Evolutionary conservation across 1,140 invertebrate genomes (phyloP).

Genomic region (Lepidurus packardi): DNA sequence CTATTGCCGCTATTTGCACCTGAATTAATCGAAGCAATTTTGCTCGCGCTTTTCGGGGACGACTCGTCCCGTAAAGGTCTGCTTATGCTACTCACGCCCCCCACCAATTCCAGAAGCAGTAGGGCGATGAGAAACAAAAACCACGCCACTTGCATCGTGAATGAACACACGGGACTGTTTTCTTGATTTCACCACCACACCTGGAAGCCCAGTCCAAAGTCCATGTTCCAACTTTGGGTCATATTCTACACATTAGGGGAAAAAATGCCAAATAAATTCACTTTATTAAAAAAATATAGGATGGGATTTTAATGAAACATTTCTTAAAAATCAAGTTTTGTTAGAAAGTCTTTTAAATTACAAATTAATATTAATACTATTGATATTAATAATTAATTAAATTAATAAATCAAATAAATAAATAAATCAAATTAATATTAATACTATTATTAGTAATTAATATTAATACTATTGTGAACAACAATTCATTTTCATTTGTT

Average conservation of each 20-base stretch:
- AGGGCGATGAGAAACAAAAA: slow-evolving; percentile 30
- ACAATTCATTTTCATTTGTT: too few species aligned
- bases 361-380: too few species aligned
- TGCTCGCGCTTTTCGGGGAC: slow-evolving; percentile 25
- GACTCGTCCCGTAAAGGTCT: slow-evolving; percentile 28
- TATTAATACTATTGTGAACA: too few species aligned
- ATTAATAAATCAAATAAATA: too few species aligned
- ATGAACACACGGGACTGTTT: background rate
- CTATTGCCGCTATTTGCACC: slow-evolving; percentile 22
- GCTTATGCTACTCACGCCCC: slow-evolving; percentile 25
- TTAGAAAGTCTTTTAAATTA: too few species aligned
- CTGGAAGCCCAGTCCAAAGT: slow-evolving; percentile 1
- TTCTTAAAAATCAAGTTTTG: too few species aligned
- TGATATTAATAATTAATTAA: too few species aligned
- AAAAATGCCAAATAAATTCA: background rate
- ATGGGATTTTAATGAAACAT: background rate
- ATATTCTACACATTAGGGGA: background rate
- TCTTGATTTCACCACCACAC: slow-evolving; percentile 15
- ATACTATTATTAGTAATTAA: too few species aligned
- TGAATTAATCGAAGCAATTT: slow-evolving; percentile 23
- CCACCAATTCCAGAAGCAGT: slow-evolving; percentile 33
- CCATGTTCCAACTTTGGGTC: background rate
- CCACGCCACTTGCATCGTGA: slow-evolving; percentile 31
- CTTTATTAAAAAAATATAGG: background rate
- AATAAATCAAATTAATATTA: too few species aligned